These are phyloP conservation scores for Microcaecilia unicolor DNA, from an alignment of 2,797 vertebrate genomes.

Conservation along the genomic window DNA sequence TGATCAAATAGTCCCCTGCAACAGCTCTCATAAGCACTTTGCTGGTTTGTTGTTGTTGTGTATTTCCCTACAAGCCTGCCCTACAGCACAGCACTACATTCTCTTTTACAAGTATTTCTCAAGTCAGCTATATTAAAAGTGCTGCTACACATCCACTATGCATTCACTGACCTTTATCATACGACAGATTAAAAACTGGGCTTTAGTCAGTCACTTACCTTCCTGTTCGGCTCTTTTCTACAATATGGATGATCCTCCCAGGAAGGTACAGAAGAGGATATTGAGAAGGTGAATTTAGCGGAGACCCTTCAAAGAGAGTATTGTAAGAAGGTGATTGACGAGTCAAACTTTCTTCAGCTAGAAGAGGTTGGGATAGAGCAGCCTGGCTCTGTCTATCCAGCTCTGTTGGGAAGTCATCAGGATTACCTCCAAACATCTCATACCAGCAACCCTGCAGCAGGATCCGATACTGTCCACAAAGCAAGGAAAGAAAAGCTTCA, in stretches of 20 bases:
- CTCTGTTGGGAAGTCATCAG: slow-evolving; percentile 76
- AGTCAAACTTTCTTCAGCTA: slow-evolving; percentile 79
- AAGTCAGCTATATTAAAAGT: no score
- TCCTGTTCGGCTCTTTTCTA: slow-evolving; percentile 67
- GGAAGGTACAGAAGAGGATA: slow-evolving; percentile 80
- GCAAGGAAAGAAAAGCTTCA: neutral
- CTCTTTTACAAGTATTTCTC: no score
- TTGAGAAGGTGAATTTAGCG: slow-evolving; percentile 41
- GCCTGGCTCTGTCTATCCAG: slow-evolving; percentile 70
- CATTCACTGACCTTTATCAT: no score
- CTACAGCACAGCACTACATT: no score
- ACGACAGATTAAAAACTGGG: no score
- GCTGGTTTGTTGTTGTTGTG: no score
- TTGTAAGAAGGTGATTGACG: slow-evolving; percentile 69
- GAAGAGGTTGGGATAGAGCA: slow-evolving; percentile 72
- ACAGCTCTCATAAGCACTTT: no score
- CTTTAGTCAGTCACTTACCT: no score
- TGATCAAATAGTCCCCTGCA: no score
- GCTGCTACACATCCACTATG: no score
- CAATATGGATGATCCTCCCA: slow-evolving; percentile 77
- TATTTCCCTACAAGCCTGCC: no score
- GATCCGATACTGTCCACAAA: slow-evolving; percentile 76
- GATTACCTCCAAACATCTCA: slow-evolving; percentile 81
- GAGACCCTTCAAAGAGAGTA: slow-evolving; percentile 68
- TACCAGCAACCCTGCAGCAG: slow-evolving; percentile 88